These are phyloP conservation scores for Calcarius lapponicus DNA, from an alignment of 2,797 vertebrate genomes.

Conservation along the genomic window DNA sequence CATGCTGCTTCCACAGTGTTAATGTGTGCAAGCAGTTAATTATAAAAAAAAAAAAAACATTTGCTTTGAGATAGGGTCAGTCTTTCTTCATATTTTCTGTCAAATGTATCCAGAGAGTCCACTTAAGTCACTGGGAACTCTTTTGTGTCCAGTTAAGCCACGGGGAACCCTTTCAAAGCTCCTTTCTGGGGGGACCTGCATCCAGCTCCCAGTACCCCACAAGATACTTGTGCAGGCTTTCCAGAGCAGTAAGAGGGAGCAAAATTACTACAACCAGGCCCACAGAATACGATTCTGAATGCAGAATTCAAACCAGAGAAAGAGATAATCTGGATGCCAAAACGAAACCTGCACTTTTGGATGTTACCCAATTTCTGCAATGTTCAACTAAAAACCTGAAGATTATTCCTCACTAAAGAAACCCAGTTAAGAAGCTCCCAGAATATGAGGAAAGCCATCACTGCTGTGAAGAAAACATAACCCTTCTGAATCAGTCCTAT, in stretches of 20 bases:
- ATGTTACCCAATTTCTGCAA: not conserved
- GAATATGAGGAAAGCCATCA: not conserved
- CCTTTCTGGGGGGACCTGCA: not conserved
- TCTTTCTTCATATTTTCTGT: not conserved
- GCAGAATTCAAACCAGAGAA: slow-evolving; percentile 49
- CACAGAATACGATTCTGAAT: slow-evolving; percentile 21
- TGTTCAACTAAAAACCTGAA: not conserved
- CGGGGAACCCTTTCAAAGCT: not conserved
- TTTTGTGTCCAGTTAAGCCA: not conserved
- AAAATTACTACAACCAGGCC: slow-evolving; percentile 8
- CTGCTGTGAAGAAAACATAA: not conserved
- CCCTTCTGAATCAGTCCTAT: not conserved
- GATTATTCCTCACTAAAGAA: not conserved
- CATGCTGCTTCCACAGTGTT: not conserved
- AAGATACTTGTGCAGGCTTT: slow-evolving; percentile 2
- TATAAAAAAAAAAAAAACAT: not conserved
- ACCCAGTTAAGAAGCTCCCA: not conserved
- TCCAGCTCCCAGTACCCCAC: not conserved
- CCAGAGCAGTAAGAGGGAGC: not conserved
- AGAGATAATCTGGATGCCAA: not conserved
- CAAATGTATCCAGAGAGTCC: not conserved
- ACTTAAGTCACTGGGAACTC: not conserved
- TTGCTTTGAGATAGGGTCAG: not conserved
- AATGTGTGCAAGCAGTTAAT: not conserved
- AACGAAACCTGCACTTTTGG: not conserved